Evolutionary conservation across 1,140 invertebrate genomes (phyloP).

Genomic region (Metopolophium dirhodum): DNA sequence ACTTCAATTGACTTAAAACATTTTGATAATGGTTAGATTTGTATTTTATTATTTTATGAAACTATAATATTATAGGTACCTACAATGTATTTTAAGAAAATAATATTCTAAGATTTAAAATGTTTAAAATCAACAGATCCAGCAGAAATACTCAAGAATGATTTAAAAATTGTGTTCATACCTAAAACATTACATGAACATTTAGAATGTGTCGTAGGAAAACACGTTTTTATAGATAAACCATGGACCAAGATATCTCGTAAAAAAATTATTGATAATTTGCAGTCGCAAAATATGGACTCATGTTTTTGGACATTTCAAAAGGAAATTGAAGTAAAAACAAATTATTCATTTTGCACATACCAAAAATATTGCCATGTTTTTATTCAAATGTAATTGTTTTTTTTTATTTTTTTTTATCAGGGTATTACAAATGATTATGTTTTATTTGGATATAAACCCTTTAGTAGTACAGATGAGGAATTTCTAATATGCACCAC

Average conservation of each 20-base stretch:
- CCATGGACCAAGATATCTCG: slow-evolving; percentile 29
- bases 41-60: neutral
- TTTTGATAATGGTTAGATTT: neutral
- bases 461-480: slow-evolving; percentile 5
- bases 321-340: slow-evolving; percentile 41
- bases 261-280: slow-evolving; percentile 29
- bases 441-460: slow-evolving; percentile 38
- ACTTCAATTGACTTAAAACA: neutral
- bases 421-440: neutral
- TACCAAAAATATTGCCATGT: neutral
- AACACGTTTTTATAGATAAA: slow-evolving; percentile 34
- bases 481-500: slow-evolving; percentile 42
- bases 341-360: neutral
- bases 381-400: neutral
- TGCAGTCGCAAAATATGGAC: neutral
- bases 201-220: slow-evolving; percentile 35
- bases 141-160: slow-evolving; percentile 59
- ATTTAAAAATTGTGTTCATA: slow-evolving; percentile 61
- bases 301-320: slow-evolving; percentile 29
- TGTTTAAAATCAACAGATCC: neutral
- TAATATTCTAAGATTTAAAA: neutral
- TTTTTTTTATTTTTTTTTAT: neutral
- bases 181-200: slow-evolving; percentile 21
- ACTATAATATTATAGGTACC: neutral
- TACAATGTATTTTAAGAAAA: neutral